A percentile compares a stretch with the other conserved stretches of the same genome.
phyloP scores from a whole-genome alignment of 2,113 vertebrate species.

The Rhombomys opimus region DNA sequence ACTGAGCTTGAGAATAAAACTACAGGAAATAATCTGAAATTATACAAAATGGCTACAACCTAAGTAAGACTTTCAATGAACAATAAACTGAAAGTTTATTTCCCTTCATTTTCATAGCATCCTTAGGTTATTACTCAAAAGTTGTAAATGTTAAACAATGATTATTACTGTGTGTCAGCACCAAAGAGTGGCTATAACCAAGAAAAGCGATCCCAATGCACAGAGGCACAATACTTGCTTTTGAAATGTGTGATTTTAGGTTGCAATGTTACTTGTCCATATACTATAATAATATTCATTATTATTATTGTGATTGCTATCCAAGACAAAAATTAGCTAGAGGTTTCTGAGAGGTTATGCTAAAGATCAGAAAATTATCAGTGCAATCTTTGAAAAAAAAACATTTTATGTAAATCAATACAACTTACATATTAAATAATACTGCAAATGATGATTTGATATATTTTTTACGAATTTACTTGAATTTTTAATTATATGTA shows the following conservation, averaged over 20 bases:
- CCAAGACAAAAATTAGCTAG: slow-evolving; percentile 13
- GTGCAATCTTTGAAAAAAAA: background rate
- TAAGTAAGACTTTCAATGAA: slow-evolving; percentile 11
- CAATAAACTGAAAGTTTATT: background rate
- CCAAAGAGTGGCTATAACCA: background rate
- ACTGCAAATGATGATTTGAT: background rate
- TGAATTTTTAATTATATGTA: background rate
- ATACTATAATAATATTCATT: background rate
- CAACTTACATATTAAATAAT: background rate
- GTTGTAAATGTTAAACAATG: background rate
- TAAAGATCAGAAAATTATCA: background rate
- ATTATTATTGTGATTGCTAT: background rate
- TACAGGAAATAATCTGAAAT: background rate
- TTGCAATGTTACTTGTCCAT: background rate
- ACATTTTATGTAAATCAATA: background rate
- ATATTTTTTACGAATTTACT: background rate
- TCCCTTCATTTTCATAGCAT: background rate
- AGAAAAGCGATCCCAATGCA: background rate
- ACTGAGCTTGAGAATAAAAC: slow-evolving; percentile 44
- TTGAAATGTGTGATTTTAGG: background rate
- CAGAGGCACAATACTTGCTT: background rate
- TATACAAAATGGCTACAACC: background rate
- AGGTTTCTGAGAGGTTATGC: background rate
- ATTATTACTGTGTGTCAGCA: background rate
- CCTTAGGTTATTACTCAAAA: background rate